Percentiles rank a stretch among this genome's conserved stretches.
Conservation (phyloP, 2,888 invertebrate genomes). For the Pterostichus madidus region DNA sequence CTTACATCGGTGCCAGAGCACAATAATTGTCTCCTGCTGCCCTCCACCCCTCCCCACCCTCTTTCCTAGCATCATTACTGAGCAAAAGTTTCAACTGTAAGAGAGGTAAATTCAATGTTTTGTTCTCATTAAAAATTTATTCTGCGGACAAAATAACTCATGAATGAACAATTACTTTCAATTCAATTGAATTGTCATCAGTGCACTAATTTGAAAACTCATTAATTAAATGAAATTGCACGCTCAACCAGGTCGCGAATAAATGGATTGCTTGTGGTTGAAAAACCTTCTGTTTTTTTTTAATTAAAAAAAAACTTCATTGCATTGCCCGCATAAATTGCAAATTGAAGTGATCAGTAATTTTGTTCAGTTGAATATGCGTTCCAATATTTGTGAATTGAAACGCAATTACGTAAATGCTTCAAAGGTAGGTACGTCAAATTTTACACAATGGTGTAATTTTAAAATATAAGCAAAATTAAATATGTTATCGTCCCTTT, state of each 20-base stretch:
- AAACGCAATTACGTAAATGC: no score
- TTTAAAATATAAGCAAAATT: no score
- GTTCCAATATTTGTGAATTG: no score
- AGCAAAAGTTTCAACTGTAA: no score
- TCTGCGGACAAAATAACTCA: background rate
- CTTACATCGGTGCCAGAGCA: no score
- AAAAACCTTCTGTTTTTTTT: conserved; percentile 7
- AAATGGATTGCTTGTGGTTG: background rate
- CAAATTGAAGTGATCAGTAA: background rate
- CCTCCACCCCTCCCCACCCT: no score
- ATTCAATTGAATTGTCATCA: conserved; percentile 10
- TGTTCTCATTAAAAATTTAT: conserved; percentile 10
- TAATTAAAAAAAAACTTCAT: conserved; percentile 1
- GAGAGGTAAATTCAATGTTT: background rate
- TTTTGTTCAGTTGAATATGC: no score
- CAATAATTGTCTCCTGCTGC: no score
- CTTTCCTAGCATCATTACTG: no score
- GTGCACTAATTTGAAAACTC: conserved; percentile 6
- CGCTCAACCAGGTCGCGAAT: background rate
- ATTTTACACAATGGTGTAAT: no score
- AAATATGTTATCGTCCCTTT: no score
- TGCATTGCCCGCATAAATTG: background rate
- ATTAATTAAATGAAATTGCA: conserved; percentile 28
- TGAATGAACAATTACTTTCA: background rate
- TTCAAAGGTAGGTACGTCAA: no score